These are phyloP conservation scores for Ligdia adustata DNA, from an alignment of 2,888 invertebrate species.

Conservation along the genomic window DNA sequence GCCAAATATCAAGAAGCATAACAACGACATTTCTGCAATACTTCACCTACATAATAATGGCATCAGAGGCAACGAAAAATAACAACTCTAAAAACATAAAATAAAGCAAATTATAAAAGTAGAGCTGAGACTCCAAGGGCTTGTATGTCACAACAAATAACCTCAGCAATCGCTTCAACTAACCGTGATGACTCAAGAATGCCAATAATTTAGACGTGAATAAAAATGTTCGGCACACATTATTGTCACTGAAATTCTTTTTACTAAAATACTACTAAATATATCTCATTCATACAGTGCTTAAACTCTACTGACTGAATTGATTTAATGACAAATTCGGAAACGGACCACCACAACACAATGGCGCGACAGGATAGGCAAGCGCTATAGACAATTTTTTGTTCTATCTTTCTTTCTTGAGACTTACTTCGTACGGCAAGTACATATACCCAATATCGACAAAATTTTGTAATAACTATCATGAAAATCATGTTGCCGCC, in stretches of 20 bases:
- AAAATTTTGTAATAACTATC: no score
- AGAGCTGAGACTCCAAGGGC: background rate
- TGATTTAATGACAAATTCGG: conserved; percentile 64
- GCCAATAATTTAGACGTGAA: conserved; percentile 67
- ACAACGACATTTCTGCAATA: no score
- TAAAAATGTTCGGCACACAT: conserved; percentile 80
- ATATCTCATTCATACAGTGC: conserved; percentile 63
- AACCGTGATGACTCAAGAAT: conserved; percentile 79
- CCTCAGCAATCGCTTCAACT: conserved; percentile 77
- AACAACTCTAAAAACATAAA: background rate
- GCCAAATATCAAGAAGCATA: conserved; percentile 22
- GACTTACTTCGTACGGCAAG: no score
- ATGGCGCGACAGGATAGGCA: conserved; percentile 69
- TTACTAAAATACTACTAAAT: conserved; percentile 71
- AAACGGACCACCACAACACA: conserved; percentile 72
- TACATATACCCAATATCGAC: no score
- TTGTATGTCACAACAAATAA: conserved; percentile 79
- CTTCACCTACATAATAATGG: conserved; percentile 6
- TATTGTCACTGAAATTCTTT: conserved; percentile 76
- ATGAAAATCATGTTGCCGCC: no score
- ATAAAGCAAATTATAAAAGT: background rate
- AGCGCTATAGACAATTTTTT: background rate
- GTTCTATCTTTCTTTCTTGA: no score
- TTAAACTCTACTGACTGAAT: conserved; percentile 65
- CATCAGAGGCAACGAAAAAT: background rate